A percentile compares a stretch with the other conserved stretches of the same genome.
Evolutionary conservation across 53 echinoderm and acorn worm species (phyloP).

Genomic region (Patiria pectinifera): DNA sequence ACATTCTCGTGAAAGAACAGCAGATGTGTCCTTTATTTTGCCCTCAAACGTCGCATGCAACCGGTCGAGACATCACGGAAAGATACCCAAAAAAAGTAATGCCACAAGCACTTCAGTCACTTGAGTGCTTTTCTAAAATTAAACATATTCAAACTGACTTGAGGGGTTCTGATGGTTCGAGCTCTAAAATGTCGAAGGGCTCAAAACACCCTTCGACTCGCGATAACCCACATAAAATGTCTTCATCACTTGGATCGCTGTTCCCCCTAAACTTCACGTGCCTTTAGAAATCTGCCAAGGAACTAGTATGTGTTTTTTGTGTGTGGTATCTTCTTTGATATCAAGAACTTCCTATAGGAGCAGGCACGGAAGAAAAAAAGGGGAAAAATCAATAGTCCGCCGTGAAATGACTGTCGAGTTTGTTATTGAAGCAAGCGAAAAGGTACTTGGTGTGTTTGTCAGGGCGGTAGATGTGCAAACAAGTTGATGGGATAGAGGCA

Average conservation of each 20-base stretch:
- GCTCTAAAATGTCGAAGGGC: not conserved
- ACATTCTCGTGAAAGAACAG: not conserved
- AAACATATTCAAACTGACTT: not conserved
- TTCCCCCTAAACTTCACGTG: not conserved
- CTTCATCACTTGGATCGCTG: not conserved
- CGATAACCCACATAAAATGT: not conserved
- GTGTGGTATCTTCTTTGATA: not conserved
- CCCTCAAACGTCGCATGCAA: not conserved
- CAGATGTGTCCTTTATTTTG: not conserved
- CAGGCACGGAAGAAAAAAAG: not conserved
- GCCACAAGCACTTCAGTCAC: not conserved
- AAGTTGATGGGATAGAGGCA: slow-evolving; percentile 17
- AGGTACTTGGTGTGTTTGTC: slow-evolving; percentile 15
- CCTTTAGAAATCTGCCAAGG: not conserved
- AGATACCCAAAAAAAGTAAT: not conserved
- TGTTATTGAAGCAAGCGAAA: slow-evolving; percentile 29
- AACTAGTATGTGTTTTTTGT: not conserved
- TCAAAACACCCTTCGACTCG: not conserved
- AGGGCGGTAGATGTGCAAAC: slow-evolving; percentile 22
- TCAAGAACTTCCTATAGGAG: not conserved
- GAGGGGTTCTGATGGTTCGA: not conserved
- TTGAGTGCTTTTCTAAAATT: not conserved
- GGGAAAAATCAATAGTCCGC: slow-evolving; percentile 32
- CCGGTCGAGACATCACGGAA: not conserved
- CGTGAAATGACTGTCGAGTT: slow-evolving; percentile 40